phyloP scores from a whole-genome alignment of 2,888 invertebrate genomes.

The Rhaphigaster nebulosa region DNA sequence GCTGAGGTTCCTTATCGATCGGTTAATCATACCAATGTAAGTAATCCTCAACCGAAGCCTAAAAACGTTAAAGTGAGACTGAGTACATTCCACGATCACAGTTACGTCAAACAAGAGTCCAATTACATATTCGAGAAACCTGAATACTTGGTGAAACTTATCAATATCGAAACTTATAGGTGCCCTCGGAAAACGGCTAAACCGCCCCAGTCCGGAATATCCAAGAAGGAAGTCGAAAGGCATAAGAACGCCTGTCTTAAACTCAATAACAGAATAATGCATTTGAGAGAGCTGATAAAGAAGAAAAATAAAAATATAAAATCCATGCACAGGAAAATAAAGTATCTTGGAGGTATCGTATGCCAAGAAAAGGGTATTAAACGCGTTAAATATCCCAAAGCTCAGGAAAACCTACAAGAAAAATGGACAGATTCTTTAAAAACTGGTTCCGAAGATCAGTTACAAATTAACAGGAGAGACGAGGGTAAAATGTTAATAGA shows the following conservation, averaged over 20 bases:
- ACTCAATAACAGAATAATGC: not conserved
- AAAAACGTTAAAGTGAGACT: conserved; percentile 10
- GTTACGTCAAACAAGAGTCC: conserved; percentile 20
- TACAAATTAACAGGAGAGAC: not conserved
- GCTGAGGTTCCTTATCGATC: not conserved
- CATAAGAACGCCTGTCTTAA: not conserved
- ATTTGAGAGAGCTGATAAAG: conserved; percentile 4
- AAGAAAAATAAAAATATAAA: conserved; percentile 35
- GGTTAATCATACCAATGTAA: too few species aligned
- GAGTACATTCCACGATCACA: conserved; percentile 18
- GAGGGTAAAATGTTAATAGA: not conserved
- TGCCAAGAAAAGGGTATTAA: conserved; percentile 12
- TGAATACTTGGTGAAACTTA: conserved; percentile 36
- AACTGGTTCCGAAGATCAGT: not conserved
- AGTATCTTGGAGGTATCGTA: not conserved
- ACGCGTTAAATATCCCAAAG: conserved; percentile 2
- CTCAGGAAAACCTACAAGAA: not conserved
- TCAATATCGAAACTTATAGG: not conserved
- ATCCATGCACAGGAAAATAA: conserved; percentile 7
- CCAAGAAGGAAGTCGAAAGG: not conserved
- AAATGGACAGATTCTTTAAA: not conserved
- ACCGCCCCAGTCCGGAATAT: not conserved
- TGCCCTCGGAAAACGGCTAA: not conserved
- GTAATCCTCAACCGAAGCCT: not conserved
- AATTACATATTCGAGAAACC: conserved; percentile 39